phyloP scores from a whole-genome alignment of 2,797 vertebrate genomes.

The Thalassophryne amazonica region DNA sequence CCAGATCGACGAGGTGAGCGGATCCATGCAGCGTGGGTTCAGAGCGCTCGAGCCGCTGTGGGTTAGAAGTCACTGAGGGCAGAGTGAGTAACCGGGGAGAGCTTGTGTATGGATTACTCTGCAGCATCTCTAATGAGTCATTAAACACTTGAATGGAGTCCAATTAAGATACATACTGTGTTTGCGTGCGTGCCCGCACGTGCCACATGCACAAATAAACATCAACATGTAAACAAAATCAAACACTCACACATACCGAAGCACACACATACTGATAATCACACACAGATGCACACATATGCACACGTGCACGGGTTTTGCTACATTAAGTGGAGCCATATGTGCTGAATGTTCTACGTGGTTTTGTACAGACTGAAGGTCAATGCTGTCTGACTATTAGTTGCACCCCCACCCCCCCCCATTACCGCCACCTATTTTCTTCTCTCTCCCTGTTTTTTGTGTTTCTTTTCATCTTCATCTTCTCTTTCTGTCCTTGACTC shows the following conservation, averaged over 20 bases:
- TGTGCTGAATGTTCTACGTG: constrained; percentile 34
- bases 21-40: constrained; percentile 71
- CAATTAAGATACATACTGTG: constrained; percentile 61
- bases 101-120: constrained; percentile 63
- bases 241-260: constrained; percentile 23
- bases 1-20: constrained; percentile 72
- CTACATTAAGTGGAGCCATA: constrained; percentile 47
- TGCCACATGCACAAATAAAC: constrained; percentile 24
- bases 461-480: constrained; percentile 5
- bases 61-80: constrained; percentile 44
- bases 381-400: constrained; percentile 34
- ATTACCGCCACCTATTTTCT: not conserved
- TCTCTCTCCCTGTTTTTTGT: not conserved
- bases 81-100: constrained; percentile 24
- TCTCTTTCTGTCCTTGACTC: not conserved
- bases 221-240: constrained; percentile 40
- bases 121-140: constrained; percentile 72
- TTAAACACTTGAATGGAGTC: constrained; percentile 75
- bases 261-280: constrained; percentile 8
- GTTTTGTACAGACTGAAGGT: constrained; percentile 58
- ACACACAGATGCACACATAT: constrained; percentile 2
- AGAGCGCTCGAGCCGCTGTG: constrained; percentile 51
- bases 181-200: constrained; percentile 10
- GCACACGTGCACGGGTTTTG: constrained; percentile 8
- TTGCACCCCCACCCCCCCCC: not conserved